phyloP scores from a whole-genome alignment of 1,140 invertebrate genomes.

The Pteromalus puparum region DNA sequence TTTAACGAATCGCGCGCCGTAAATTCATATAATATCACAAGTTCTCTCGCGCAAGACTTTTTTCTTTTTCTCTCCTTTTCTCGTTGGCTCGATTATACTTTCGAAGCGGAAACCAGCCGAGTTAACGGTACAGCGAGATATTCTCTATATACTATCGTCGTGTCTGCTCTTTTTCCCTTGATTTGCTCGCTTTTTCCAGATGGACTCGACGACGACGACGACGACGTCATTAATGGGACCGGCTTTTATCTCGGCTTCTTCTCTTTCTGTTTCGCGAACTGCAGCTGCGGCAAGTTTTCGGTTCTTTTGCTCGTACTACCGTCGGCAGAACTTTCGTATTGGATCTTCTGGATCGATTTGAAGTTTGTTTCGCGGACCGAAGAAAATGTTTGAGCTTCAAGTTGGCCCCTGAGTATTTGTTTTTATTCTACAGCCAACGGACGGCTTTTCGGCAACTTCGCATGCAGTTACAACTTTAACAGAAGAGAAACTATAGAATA shows the following conservation, averaged over 20 bases:
- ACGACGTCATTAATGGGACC: conserved; percentile 45
- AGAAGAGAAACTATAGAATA: not conserved
- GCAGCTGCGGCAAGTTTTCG: not conserved
- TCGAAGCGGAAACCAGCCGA: conserved; percentile 54
- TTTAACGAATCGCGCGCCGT: conserved; percentile 51
- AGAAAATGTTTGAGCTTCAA: not conserved
- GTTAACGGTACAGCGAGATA: conserved; percentile 58
- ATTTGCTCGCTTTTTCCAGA: conserved; percentile 36
- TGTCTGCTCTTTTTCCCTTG: not conserved
- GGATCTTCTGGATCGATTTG: not conserved
- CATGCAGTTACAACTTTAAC: not conserved
- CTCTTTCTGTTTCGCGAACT: conserved; percentile 35
- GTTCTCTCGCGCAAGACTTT: conserved; percentile 6
- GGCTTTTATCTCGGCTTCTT: conserved; percentile 18
- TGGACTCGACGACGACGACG: conserved; percentile 5
- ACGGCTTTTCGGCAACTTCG: not conserved
- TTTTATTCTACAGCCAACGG: too few species aligned
- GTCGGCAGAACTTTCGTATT: not conserved
- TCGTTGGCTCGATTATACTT: not conserved
- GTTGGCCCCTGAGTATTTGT: too few species aligned
- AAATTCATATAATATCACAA: conserved; percentile 48
- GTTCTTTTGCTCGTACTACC: not conserved
- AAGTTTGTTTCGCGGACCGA: not conserved
- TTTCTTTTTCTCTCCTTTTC: conserved; percentile 25
- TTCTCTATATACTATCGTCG: not conserved